Percentiles rank a stretch among this genome's conserved stretches.
Conservation (phyloP, 1,140 invertebrate genomes). For the Ceratoteleas bidentatus region DNA sequence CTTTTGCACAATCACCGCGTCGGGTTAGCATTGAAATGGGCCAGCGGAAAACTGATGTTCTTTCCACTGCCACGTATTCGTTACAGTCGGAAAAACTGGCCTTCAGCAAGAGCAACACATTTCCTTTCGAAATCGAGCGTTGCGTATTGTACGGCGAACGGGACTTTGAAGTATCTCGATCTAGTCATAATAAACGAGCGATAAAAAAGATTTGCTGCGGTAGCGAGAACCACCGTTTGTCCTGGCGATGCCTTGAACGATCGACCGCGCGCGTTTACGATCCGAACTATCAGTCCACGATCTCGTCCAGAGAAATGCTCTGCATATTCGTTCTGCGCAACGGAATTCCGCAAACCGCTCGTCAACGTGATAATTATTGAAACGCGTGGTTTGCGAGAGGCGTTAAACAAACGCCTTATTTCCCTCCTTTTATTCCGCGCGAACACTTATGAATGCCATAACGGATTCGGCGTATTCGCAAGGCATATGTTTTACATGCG, state of each 20-base stretch:
- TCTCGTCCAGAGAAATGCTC: slow-evolving; percentile 40
- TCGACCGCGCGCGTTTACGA: slow-evolving; percentile 44
- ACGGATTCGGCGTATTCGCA: slow-evolving; percentile 21
- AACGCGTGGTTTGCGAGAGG: slow-evolving; percentile 44
- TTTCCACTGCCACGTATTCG: slow-evolving; percentile 16
- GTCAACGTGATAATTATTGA: slow-evolving; percentile 60
- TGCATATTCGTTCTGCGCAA: slow-evolving; percentile 46
- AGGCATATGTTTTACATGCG: slow-evolving; percentile 28
- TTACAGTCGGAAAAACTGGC: slow-evolving; percentile 32
- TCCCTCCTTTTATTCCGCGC: neutral
- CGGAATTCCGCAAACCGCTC: slow-evolving; percentile 54
- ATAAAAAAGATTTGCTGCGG: slow-evolving; percentile 64
- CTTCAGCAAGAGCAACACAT: slow-evolving; percentile 10
- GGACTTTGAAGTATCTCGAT: slow-evolving; percentile 68
- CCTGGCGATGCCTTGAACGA: slow-evolving; percentile 42
- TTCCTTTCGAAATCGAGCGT: slow-evolving; percentile 53
- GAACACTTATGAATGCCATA: slow-evolving; percentile 26
- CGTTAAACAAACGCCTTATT: slow-evolving; percentile 42
- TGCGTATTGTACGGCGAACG: slow-evolving; percentile 55
- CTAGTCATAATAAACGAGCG: slow-evolving; percentile 66
- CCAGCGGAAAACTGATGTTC: neutral
- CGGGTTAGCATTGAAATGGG: no score
- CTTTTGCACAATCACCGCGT: no score
- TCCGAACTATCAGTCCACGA: slow-evolving; percentile 40
- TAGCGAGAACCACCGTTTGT: slow-evolving; percentile 61